A percentile compares a stretch with the other conserved stretches of the same genome.
Evolutionary conservation across 2,888 invertebrate species (phyloP).

Genomic region (Drosophila lutescens): DNA sequence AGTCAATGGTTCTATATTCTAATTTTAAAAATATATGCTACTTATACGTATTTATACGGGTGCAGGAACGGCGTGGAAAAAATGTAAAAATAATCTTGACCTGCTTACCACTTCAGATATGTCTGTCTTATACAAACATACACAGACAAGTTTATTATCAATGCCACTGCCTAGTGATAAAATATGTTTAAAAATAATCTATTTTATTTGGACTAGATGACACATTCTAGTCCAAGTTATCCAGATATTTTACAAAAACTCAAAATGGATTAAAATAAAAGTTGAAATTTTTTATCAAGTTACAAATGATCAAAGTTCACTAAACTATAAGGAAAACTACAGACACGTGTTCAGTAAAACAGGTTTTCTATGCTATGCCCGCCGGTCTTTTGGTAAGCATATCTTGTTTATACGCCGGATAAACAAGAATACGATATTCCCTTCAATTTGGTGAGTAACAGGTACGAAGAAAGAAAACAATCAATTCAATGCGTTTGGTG

Average conservation of each 20-base stretch:
- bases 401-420: constrained; percentile 2
- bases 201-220: background rate
- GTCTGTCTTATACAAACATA: constrained; percentile 11
- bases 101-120: constrained; percentile 27
- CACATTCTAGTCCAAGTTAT: no score
- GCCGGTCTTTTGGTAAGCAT: constrained; percentile 7
- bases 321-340: background rate
- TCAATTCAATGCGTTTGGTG: constrained; percentile 18
- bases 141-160: constrained; percentile 22
- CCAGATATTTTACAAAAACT: no score
- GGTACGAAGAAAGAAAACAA: constrained; percentile 3
- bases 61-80: constrained; percentile 15
- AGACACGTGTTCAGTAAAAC: background rate
- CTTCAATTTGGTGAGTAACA: constrained; percentile 4
- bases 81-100: constrained; percentile 29
- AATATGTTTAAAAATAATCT: background rate
- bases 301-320: background rate
- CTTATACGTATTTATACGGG: constrained; percentile 6
- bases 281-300: no score
- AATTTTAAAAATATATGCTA: constrained; percentile 9
- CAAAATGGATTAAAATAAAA: no score
- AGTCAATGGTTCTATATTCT: constrained; percentile 8
- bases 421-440: constrained; percentile 17
- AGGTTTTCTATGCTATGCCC: background rate
- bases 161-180: constrained; percentile 14